These are phyloP conservation scores for Neomicropteryx cornuta DNA, from an alignment of 1,140 invertebrate genomes.

Conservation along the genomic window DNA sequence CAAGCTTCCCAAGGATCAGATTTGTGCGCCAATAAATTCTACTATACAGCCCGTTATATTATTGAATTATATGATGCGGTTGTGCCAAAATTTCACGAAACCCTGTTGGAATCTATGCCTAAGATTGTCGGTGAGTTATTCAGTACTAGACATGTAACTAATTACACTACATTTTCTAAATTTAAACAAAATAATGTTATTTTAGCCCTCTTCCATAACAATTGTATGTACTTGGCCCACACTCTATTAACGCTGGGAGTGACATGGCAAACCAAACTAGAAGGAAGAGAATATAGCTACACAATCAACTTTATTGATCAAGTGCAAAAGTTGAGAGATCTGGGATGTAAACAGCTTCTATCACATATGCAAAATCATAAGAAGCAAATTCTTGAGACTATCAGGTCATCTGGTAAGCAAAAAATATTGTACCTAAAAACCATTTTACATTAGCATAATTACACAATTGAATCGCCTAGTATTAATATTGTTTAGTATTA, in stretches of 20 bases:
- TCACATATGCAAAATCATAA: constrained; percentile 62
- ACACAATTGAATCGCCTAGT: too few species aligned
- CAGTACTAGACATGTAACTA: constrained; percentile 9
- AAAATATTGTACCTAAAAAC: constrained; percentile 1
- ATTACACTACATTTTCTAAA: constrained; percentile 7
- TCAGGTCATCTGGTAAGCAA: constrained; percentile 58
- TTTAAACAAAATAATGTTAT: constrained; percentile 15
- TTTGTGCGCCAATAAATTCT: constrained; percentile 50
- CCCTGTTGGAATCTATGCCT: constrained; percentile 67
- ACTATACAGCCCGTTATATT: constrained; percentile 60
- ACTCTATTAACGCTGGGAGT: constrained; percentile 54
- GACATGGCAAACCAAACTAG: constrained; percentile 38
- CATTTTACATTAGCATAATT: constrained; percentile 1
- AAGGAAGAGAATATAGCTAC: constrained; percentile 24
- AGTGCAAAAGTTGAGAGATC: constrained; percentile 48
- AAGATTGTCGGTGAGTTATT: constrained; percentile 69
- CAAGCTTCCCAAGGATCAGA: constrained; percentile 53
- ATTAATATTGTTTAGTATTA: too few species aligned
- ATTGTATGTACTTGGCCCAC: constrained; percentile 81
- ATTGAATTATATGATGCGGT: constrained; percentile 69
- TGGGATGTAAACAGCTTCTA: constrained; percentile 56
- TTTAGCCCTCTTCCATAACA: constrained; percentile 85
- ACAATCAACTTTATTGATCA: constrained; percentile 30
- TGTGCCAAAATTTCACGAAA: constrained; percentile 67
- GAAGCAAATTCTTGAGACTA: constrained; percentile 58